Evolutionary conservation across 2,888 invertebrate genomes (phyloP), one percentile per base, ranked within the genome.

Genomic region (Clitarchus hookeri): DNA sequence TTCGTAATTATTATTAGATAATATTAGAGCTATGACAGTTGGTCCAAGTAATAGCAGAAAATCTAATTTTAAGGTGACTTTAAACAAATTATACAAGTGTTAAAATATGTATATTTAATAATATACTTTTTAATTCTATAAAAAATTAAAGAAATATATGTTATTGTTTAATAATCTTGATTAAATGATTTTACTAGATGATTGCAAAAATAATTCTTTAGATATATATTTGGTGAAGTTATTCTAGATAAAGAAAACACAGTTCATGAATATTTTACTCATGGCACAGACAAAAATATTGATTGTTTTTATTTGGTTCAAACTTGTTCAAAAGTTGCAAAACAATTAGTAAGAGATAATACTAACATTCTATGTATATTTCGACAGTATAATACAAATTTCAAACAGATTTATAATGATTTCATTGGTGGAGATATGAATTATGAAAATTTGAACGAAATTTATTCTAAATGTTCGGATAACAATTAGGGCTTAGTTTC

Each of bases 271-370:
- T 44, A 84, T 23, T 84, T 23, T 84, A 84, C 84, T 23, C 19
- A 44, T n/a, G 84, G 84, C n/a, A 44, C 44, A 44, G 6, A 84
- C 44, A 48, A 36, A 44, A 25, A 84, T 27, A 27, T 84, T 48
- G 9, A 84, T 84, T 25, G 23, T 23, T 84, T 84, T 23, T 84
- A 84, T 84, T 44, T 84, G 23, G 84, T 12, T 84, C 44, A 84
- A 44, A 84, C 48, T 25, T 84, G 44, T n/a, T 48, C 27, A n/a
- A 84, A 84, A 84, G 48, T 84, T 13, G n/a, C 84, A 13, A 84
- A 84, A 84, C 84, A 44, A 36, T 36, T 84, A 27, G n/a, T 84
- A 44, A 84, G 84, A 84, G 82, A 82, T 26, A 84, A 84, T 44
- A 44, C 44, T 19, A 84, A 84, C 44, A 48, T 84, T 44, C 84